Percentiles rank a stretch among this genome's conserved stretches.
phyloP scores from a whole-genome alignment of 2,797 vertebrate species.

The Oreortyx pictus region DNA sequence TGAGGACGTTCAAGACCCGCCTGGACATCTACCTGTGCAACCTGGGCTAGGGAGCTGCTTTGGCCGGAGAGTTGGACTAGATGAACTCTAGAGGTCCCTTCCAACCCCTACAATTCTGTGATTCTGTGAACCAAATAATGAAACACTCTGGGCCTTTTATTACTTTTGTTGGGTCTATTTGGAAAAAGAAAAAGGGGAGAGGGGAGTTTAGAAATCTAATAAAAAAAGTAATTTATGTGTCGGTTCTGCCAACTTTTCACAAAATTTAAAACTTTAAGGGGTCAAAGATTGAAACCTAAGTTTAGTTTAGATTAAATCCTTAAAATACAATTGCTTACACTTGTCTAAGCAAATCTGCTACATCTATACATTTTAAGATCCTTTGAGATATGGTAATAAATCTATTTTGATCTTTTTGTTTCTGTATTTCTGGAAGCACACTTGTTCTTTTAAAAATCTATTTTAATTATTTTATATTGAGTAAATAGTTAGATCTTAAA shows the following conservation, averaged over 20 bases:
- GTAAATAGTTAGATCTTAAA: neutral
- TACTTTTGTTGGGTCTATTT: neutral
- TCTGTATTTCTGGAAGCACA: neutral
- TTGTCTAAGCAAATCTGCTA: neutral
- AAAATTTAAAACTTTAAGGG: neutral
- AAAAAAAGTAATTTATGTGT: neutral
- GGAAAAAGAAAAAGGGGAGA: neutral
- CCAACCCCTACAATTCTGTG: too few species aligned
- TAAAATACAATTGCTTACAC: neutral
- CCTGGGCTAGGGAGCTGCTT: too few species aligned
- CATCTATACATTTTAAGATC: neutral
- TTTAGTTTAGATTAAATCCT: neutral
- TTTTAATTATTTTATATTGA: neutral
- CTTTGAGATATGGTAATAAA: neutral
- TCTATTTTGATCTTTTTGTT: neutral
- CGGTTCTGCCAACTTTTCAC: neutral
- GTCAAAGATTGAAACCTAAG: neutral
- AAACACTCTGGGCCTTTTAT: neutral
- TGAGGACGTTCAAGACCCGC: too few species aligned
- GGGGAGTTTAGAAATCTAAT: neutral
- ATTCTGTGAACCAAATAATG: neutral
- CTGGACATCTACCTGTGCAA: too few species aligned
- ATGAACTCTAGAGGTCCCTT: too few species aligned
- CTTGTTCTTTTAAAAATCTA: neutral
- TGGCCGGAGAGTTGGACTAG: too few species aligned